Conservation (phyloP, 1,140 invertebrate species). For the Caerostris darwini region DNA sequence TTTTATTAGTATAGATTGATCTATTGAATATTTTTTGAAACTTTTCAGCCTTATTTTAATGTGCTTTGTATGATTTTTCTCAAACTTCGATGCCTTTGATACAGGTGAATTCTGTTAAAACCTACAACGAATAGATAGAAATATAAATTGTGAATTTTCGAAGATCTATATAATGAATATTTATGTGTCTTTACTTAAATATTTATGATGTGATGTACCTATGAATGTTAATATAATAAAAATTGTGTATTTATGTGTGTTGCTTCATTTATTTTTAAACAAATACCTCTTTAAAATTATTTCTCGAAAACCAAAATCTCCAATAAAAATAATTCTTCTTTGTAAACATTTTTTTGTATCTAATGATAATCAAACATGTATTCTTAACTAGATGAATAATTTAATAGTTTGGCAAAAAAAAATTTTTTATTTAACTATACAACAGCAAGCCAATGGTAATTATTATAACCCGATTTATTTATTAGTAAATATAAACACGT, state of each 20-base stretch:
- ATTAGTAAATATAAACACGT: too few relatives aligned
- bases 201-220: conserved; percentile 39
- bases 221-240: conserved; percentile 8
- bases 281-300: too few relatives aligned
- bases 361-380: too few relatives aligned
- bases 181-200: conserved; percentile 10
- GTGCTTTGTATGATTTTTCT: neutral
- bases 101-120: neutral
- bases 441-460: too few relatives aligned
- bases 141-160: conserved; percentile 24
- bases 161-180: neutral
- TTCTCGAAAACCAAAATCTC: too few relatives aligned
- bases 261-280: too few relatives aligned
- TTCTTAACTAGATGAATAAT: too few relatives aligned
- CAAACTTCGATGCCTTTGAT: neutral
- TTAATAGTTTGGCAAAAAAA: too few relatives aligned
- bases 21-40: conserved; percentile 5
- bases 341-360: too few relatives aligned
- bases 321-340: too few relatives aligned
- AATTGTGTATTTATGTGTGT: neutral
- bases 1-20: neutral
- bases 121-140: conserved; percentile 25
- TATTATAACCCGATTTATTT: too few relatives aligned
- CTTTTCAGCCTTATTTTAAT: neutral
- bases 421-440: too few relatives aligned